Conservation (phyloP, 2,113 vertebrate genomes). For the Tonatia bakeri region DNA sequence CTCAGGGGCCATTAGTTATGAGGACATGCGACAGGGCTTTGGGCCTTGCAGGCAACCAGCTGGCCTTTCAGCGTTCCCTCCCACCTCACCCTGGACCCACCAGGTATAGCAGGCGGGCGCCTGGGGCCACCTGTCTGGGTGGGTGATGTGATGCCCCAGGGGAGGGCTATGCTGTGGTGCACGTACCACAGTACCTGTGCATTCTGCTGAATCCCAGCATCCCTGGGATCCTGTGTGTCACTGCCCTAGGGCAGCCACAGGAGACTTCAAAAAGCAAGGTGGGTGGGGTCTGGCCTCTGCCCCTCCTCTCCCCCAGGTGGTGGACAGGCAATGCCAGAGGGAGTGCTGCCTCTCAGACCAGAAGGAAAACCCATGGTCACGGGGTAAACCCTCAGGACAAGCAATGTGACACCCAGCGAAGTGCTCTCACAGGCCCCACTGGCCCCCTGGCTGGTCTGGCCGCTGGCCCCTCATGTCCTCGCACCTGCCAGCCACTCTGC, state of each 20-base stretch:
- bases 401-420: not conserved
- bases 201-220: not conserved
- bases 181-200: not conserved
- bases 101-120: rapidly evolving
- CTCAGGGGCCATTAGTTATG: not conserved
- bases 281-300: not conserved
- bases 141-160: no score
- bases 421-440: not conserved
- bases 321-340: not conserved
- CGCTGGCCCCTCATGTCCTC: not conserved
- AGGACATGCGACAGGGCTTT: not conserved
- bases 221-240: not conserved
- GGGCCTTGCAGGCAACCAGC: rapidly evolving
- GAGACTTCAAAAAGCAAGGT: not conserved
- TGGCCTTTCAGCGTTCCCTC: not conserved
- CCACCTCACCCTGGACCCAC: not conserved
- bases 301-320: rapidly evolving
- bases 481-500: not conserved
- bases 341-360: not conserved
- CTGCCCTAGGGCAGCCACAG: rapidly evolving
- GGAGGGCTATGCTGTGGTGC: not conserved
- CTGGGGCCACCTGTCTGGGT: not conserved
- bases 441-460: not conserved
- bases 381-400: not conserved
- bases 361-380: not conserved